Evolutionary conservation across 2,113 vertebrate genomes (phyloP), one percentile per base, ranked within the genome.

Genomic region (Cisticola juncidis): DNA sequence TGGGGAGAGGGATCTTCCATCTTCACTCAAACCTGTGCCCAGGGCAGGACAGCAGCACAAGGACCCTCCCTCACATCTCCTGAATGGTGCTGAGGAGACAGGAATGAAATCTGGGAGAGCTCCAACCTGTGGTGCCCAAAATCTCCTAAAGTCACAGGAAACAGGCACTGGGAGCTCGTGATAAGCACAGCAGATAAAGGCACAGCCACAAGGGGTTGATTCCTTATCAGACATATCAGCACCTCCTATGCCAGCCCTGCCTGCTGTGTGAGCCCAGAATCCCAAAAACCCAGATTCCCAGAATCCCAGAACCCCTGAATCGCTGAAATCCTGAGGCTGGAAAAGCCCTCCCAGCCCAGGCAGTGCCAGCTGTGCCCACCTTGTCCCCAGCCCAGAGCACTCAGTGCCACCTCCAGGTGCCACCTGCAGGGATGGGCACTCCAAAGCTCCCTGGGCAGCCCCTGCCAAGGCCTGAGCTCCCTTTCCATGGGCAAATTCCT

Each of bases 141-240:
- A 78, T 0, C 56, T 56, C 5, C 0, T 20, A 4, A 58, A 66
- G 71, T 4, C 2, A 0, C 33, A 53, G 57, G 35, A 40, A 71
- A 58, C 12, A 26, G 51, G 31, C 57, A 57, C 10, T 3, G 1
- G n/a, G 24, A 92, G 18, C 56, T 91, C 26, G 47, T 21, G 47
- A 58, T n/a, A 66, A 80, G 48, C 28, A 36, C 29, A 79, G 45
- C 45, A 71, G 47, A 54, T 38, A 47, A 86, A 86, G 19, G 9
- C 40, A 24, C 62, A 58, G 35, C 38, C 50, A 20, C 29, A 23
- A 38, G 23, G 60, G 47, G 21, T 8, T 35, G 15, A 40, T 62
- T 80, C 42, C 36, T 88, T 44, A 56, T 61, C 70, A 81, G 23
- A 15, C 6, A 5, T 8, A 42, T 4, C 40, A 64, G 33, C 69